Percentiles rank a stretch among this genome's conserved stretches.
phyloP scores from a whole-genome alignment of 2,113 vertebrate species.

The Silurus meridionalis region DNA sequence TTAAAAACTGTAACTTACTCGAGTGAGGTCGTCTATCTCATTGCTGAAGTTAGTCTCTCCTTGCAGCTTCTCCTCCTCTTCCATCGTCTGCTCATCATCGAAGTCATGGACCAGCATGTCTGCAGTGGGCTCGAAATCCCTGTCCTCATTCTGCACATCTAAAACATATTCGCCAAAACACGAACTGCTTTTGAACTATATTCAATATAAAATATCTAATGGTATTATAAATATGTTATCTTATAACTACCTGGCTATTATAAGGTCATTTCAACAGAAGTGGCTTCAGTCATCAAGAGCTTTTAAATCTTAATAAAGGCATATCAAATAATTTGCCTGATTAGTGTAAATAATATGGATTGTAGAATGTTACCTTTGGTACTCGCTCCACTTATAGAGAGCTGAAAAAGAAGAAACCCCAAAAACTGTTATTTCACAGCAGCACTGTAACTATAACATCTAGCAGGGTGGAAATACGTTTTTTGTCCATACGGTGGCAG shows the following conservation, averaged over 20 bases:
- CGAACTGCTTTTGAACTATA: slow-evolving; percentile 34
- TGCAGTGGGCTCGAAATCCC: slow-evolving; percentile 95
- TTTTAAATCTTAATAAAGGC: not conserved
- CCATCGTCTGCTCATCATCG: slow-evolving; percentile 95
- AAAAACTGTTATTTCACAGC: not conserved
- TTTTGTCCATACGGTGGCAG: no score
- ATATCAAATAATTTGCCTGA: not conserved
- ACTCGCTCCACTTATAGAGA: slow-evolving; percentile 31
- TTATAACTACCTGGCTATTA: not conserved
- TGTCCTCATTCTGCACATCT: slow-evolving; percentile 84
- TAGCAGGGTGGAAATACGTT: no score
- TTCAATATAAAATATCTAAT: not conserved
- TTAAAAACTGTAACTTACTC: no score
- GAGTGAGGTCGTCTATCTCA: slow-evolving; percentile 94
- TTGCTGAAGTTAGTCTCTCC: slow-evolving; percentile 88
- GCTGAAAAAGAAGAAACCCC: slow-evolving; percentile 25
- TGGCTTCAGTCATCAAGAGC: not conserved
- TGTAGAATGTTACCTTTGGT: slow-evolving; percentile 37
- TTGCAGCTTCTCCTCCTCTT: slow-evolving; percentile 96
- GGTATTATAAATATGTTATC: not conserved
- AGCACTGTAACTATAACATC: not conserved
- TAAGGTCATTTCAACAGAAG: not conserved
- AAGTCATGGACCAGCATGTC: slow-evolving; percentile 99
- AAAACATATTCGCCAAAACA: slow-evolving; percentile 72
- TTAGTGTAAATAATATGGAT: not conserved